Conservation (phyloP, 2,797 vertebrate genomes). For the Tangara arthus region DNA sequence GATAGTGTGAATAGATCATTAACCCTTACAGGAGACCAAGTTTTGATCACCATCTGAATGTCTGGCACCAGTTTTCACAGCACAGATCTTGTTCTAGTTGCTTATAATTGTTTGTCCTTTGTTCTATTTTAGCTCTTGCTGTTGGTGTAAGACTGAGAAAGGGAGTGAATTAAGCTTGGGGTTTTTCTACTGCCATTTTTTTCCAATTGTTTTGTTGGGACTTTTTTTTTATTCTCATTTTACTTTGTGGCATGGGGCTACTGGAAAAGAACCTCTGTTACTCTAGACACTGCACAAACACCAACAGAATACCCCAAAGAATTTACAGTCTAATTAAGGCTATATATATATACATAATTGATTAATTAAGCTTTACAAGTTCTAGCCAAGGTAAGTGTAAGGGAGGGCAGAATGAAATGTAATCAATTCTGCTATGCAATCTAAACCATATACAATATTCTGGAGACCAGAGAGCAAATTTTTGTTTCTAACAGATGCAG, state of each 20-base stretch:
- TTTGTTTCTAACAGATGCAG: neutral
- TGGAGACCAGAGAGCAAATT: neutral
- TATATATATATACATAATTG: neutral
- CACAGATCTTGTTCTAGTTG: neutral
- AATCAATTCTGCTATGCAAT: neutral
- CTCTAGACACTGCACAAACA: neutral
- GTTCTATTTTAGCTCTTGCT: neutral
- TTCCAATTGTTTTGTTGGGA: neutral
- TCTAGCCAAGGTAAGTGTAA: neutral
- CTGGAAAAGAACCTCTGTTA: neutral
- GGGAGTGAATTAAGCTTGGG: neutral
- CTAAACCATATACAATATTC: neutral
- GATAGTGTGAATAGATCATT: neutral
- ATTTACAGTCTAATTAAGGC: neutral
- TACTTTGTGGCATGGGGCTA: neutral
- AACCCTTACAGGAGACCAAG: neutral
- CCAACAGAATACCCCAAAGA: neutral
- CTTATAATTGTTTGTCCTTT: neutral
- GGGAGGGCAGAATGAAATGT: neutral
- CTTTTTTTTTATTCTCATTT: neutral
- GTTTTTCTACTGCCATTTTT: neutral
- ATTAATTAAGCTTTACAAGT: constrained; percentile 19
- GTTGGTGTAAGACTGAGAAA: neutral
- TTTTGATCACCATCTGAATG: neutral
- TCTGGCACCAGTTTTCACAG: neutral